These are phyloP conservation scores for Meleagris gallopavo DNA, from an alignment of 2,113 vertebrate species.

Conservation along the genomic window DNA sequence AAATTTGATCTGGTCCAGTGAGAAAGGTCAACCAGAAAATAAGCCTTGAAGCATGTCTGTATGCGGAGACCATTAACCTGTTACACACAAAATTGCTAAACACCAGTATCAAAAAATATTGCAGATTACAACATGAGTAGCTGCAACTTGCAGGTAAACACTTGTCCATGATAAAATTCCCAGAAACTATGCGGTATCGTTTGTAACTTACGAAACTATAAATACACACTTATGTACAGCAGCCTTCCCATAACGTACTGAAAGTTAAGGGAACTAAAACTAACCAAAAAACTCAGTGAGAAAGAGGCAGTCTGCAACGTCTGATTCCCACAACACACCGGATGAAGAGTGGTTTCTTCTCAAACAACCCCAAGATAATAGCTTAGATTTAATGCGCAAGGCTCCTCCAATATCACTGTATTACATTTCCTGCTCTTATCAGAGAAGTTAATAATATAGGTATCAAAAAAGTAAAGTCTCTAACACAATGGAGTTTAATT, in stretches of 20 bases:
- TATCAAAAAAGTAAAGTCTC: constrained; percentile 64
- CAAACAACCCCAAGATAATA: constrained; percentile 36
- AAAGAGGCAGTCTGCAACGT: constrained; percentile 15
- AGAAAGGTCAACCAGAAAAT: not conserved
- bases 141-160: not conserved
- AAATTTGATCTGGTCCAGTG: not conserved
- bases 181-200: accelerated
- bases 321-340: constrained; percentile 9
- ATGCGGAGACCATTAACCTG: not conserved
- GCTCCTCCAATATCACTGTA: constrained; percentile 54
- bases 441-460: constrained; percentile 68
- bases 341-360: constrained; percentile 44
- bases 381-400: constrained; percentile 46
- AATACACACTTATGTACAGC: not conserved
- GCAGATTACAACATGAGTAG: not conserved
- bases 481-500: constrained; percentile 66
- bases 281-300: not conserved
- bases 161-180: not conserved
- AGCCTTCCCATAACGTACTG: not conserved
- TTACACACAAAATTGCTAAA: not conserved
- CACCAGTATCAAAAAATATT: not conserved
- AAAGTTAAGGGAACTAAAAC: constrained; percentile 12
- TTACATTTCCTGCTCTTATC: constrained; percentile 54
- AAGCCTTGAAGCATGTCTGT: not conserved
- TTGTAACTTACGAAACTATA: not conserved